These are phyloP conservation scores for Eulemur coronatus DNA, from an alignment of 2,797 vertebrate species.

Conservation along the genomic window DNA sequence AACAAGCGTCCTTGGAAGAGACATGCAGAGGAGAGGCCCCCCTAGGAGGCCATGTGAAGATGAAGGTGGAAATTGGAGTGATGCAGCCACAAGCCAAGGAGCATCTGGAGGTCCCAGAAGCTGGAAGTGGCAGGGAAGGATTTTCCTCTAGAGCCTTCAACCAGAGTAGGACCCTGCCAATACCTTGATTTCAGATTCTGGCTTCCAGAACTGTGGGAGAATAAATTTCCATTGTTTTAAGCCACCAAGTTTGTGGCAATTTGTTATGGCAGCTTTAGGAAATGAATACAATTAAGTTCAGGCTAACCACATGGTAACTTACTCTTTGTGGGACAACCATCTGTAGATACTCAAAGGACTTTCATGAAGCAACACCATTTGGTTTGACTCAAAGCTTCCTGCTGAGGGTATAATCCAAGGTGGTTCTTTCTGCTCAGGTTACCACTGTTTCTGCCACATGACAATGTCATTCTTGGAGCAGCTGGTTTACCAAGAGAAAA, in stretches of 20 bases:
- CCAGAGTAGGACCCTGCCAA: neutral
- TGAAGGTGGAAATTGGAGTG: neutral
- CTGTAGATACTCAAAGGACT: neutral
- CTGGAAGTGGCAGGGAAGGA: neutral
- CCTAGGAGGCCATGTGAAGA: neutral
- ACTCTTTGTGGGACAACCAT: neutral
- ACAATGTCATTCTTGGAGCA: neutral
- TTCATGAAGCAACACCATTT: neutral
- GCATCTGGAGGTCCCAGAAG: neutral
- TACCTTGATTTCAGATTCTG: neutral
- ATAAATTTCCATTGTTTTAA: neutral
- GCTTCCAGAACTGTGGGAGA: neutral
- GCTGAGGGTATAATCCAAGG: neutral
- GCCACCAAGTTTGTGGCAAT: neutral
- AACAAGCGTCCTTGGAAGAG: neutral
- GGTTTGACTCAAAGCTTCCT: neutral
- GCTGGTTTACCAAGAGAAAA: neutral
- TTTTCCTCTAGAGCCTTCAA: neutral
- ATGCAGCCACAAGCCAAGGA: neutral
- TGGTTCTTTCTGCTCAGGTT: neutral
- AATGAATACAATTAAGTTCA: neutral
- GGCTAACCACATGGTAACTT: neutral
- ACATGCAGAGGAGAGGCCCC: neutral
- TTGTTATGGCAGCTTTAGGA: constrained; percentile 37
- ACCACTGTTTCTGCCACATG: neutral